Percentiles rank a stretch among this genome's conserved stretches.
These are phyloP conservation scores for Spialia ferax DNA, from an alignment of 2,888 invertebrate genomes.

Conservation along the genomic window DNA sequence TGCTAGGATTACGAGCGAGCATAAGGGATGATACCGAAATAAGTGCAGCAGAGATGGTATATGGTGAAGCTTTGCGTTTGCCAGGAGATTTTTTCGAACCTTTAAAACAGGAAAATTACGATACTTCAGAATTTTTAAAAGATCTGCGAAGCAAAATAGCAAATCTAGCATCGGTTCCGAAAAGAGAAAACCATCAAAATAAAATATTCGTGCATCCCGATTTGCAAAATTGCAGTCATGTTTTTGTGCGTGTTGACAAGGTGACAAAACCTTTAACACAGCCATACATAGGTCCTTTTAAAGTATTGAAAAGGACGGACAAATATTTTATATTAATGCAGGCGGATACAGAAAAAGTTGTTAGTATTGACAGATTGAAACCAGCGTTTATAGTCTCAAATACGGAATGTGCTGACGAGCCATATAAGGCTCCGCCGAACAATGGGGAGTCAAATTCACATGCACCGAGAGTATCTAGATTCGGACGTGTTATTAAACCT, in stretches of 20 bases:
- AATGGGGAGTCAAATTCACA: conserved; percentile 7
- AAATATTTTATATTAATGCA: conserved; percentile 12
- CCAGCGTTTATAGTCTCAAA: conserved; percentile 7
- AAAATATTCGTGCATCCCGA: conserved; percentile 13
- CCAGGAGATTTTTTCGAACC: too few species aligned
- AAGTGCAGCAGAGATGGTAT: too few species aligned
- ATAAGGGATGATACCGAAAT: conserved; percentile 34
- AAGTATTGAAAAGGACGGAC: conserved; percentile 10
- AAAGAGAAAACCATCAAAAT: conserved; percentile 5
- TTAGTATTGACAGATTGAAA: conserved; percentile 9
- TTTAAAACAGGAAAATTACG: too few species aligned
- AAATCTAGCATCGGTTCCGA: conserved; percentile 13
- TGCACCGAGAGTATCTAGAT: conserved; percentile 4
- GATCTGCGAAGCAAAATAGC: not conserved
- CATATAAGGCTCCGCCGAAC: conserved; percentile 3
- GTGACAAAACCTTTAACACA: conserved; percentile 14
- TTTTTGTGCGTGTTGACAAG: conserved; percentile 14
- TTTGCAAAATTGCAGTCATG: conserved; percentile 11
- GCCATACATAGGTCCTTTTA: conserved; percentile 9
- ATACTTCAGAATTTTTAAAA: too few species aligned
- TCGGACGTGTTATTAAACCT: conserved; percentile 1
- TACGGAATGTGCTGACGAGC: conserved; percentile 5
- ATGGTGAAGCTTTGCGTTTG: too few species aligned
- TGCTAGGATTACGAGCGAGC: conserved; percentile 51
- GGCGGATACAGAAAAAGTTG: not conserved